Conservation (phyloP, 2,113 vertebrate genomes). For the Corvus moneduloides region DNA sequence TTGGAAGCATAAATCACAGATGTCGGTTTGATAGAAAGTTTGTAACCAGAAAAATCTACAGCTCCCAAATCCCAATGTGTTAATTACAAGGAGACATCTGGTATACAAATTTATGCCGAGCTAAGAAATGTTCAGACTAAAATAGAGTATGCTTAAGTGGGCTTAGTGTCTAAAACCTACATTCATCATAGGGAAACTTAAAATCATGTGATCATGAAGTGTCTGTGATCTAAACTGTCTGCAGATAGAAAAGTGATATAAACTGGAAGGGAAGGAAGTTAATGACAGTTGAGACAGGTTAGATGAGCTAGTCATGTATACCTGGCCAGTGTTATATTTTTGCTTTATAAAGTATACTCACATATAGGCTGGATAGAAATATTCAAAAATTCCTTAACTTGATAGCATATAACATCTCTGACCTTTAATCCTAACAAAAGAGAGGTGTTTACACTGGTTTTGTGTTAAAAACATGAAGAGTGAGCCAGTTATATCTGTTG, state of each 20-base stretch:
- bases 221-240: conserved; percentile 40
- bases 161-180: conserved; percentile 39
- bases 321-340: not conserved
- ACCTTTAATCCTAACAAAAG: not conserved
- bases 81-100: conserved; percentile 81
- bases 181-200: conserved; percentile 44
- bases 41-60: conserved; percentile 76
- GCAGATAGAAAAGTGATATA: not conserved
- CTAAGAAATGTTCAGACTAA: conserved; percentile 74
- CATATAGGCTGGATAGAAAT: not conserved
- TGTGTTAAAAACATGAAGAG: not conserved
- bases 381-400: not conserved
- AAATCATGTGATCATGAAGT: conserved; percentile 33
- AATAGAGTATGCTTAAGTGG: conserved; percentile 68
- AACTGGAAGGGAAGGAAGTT: not conserved
- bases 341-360: not conserved
- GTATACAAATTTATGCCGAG: conserved; percentile 80
- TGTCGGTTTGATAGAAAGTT: conserved; percentile 78
- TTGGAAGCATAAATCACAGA: conserved; percentile 81
- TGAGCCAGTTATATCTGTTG: not conserved
- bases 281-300: not conserved
- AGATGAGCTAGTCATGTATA: not conserved
- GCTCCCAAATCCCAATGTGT: conserved; percentile 75
- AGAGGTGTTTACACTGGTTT: not conserved
- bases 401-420: not conserved